Evolutionary conservation across 2,797 vertebrate species (phyloP), one percentile per base, ranked within the genome.

Genomic region (Tolypeutes matacus): DNA sequence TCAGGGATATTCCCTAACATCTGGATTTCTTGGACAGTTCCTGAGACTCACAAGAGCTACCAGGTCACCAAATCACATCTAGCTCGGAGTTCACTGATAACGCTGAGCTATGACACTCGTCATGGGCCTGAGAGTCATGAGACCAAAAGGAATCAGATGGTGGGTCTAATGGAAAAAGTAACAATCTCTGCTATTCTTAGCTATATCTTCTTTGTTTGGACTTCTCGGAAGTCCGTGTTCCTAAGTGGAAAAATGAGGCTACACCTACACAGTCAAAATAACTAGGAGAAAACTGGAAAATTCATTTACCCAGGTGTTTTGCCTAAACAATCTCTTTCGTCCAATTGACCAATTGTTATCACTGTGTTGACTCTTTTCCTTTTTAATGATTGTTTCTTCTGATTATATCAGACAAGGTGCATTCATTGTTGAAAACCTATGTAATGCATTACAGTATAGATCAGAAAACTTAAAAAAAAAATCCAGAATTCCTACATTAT

Each of bases 1-100:
- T 77, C 53, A 64, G 29, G 53, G 78, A 91, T 93, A 42, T 49
- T 73, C 25, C 58, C 80, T 84, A 86, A 86, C 91, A 91, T 95
- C 65, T 95, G 91, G 86, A 93, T 21, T 95, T 76, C 67, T 84
- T 91, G 91, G 86, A 94, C 29, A 18, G 86, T 42, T 84, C 83
- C 93, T 39, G 49, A 20, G 82, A 82, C 36, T 93, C 65, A 62
- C 5, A 81, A 73, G 75, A 70, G 82, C 64, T 31, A 73, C 46
- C 46, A 86, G 12, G 0, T n/a, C 12, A 78, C 51, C 70, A 76
- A 91, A 15, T 49, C 25, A 70, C 14, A 58, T 46, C 12, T 36
- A 76, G 46, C 1, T 56, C n/a, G 25, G 1, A 70, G n/a, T 53
- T 62, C 78, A 84, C 56, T 49, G 69, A 86, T 27, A 73, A 73